Percentiles rank a stretch among this genome's conserved stretches.
These are phyloP conservation scores for Hiodon tergisus DNA, from an alignment of 2,113 vertebrate genomes.

Conservation along the genomic window DNA sequence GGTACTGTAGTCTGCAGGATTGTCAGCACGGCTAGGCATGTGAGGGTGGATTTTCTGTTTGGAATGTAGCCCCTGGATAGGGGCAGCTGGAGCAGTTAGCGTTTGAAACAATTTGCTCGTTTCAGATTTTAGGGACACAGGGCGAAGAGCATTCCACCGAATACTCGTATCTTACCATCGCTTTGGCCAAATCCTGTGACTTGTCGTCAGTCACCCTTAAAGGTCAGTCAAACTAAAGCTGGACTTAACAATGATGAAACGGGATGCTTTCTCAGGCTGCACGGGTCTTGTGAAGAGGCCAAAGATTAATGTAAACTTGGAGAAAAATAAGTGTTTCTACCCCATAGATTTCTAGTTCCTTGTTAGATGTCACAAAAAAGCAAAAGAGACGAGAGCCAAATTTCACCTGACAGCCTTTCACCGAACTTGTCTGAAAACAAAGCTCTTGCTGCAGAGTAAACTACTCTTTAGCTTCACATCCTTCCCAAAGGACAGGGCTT, in stretches of 20 bases:
- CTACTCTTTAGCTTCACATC: slow-evolving; percentile 16
- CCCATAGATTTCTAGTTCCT: slow-evolving; percentile 47
- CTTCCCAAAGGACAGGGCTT: slow-evolving; percentile 37
- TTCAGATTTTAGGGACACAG: neutral
- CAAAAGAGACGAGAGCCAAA: slow-evolving; percentile 47
- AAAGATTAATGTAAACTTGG: slow-evolving; percentile 11
- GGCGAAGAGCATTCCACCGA: slow-evolving; percentile 37
- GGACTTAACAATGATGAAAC: slow-evolving; percentile 39
- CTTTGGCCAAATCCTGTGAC: slow-evolving; percentile 41
- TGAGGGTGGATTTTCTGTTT: neutral
- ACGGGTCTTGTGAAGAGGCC: neutral
- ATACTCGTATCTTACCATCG: slow-evolving; percentile 32
- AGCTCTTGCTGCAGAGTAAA: slow-evolving; percentile 40
- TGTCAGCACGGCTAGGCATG: too few relatives aligned
- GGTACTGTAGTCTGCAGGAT: too few relatives aligned
- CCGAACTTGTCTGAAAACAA: slow-evolving; percentile 57
- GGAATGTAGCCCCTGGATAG: too few relatives aligned
- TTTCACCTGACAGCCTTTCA: slow-evolving; percentile 58
- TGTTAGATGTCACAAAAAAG: slow-evolving; percentile 47
- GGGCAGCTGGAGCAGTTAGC: neutral
- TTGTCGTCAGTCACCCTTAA: slow-evolving; percentile 41
- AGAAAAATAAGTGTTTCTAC: slow-evolving; percentile 39
- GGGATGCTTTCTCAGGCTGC: neutral
- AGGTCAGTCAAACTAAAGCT: slow-evolving; percentile 48
- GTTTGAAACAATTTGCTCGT: too few relatives aligned